These are phyloP conservation scores for Achlya flavicornis DNA, from an alignment of 2,888 invertebrate species.

Conservation along the genomic window DNA sequence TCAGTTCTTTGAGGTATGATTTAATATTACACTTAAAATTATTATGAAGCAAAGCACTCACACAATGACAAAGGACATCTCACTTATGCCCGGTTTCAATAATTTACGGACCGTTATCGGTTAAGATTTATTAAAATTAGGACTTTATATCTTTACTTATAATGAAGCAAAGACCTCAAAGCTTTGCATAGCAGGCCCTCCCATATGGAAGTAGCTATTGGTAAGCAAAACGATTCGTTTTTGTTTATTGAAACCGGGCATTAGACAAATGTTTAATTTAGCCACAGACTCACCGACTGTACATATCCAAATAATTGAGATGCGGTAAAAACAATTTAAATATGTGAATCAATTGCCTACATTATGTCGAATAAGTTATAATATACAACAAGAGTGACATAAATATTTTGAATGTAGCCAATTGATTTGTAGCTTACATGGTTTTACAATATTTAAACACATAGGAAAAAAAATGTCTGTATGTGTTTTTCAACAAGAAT, in stretches of 20 bases:
- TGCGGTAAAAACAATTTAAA: conserved; percentile 55
- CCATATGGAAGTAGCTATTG: too few species aligned
- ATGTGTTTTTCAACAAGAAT: too few species aligned
- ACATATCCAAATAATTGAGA: conserved; percentile 56
- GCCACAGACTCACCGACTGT: conserved; percentile 77
- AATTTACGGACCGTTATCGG: too few species aligned
- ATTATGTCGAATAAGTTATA: conserved; percentile 14
- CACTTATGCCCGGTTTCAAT: too few species aligned
- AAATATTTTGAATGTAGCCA: not conserved
- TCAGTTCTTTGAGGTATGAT: not conserved
- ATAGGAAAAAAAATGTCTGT: too few species aligned
- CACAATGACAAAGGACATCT: conserved; percentile 21
- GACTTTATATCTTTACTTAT: too few species aligned
- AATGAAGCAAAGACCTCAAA: too few species aligned
- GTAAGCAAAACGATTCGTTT: too few species aligned
- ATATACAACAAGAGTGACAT: not conserved
- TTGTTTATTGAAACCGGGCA: too few species aligned
- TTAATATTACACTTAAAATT: not conserved
- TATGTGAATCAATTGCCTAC: conserved; percentile 47
- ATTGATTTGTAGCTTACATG: not conserved
- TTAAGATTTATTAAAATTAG: too few species aligned
- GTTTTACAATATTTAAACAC: too few species aligned
- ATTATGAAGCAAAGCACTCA: conserved; percentile 21
- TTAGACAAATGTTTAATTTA: conserved; percentile 14
- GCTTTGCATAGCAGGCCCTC: too few species aligned